Conservation (phyloP, 2,888 invertebrate species). For the Nemapogon koenigi region DNA sequence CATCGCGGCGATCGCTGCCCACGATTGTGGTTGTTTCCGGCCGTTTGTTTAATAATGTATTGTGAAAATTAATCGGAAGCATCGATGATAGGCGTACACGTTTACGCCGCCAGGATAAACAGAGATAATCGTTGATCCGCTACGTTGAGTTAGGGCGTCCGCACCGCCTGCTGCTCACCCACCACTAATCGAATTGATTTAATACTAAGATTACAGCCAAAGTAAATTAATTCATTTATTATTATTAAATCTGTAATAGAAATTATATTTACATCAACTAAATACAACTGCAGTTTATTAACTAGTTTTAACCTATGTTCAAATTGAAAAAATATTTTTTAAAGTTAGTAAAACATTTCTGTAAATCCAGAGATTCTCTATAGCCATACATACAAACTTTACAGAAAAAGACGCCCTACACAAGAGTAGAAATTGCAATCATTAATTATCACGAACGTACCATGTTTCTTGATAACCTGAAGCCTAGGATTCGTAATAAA, state of each 20-base stretch:
- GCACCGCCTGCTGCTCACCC: slow-evolving; percentile 23
- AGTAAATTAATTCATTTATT: slow-evolving; percentile 3
- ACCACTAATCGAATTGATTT: slow-evolving; percentile 4
- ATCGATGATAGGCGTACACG: slow-evolving; percentile 39
- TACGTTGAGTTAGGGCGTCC: slow-evolving; percentile 37
- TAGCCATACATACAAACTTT: too few species aligned
- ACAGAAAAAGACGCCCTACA: background rate
- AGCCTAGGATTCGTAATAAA: slow-evolving; percentile 9
- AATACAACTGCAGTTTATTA: too few species aligned
- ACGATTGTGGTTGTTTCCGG: slow-evolving; percentile 10
- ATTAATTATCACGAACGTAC: slow-evolving; percentile 4
- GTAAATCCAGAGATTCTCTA: too few species aligned
- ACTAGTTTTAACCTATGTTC: too few species aligned
- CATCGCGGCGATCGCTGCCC: slow-evolving; percentile 30
- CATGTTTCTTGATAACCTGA: slow-evolving; percentile 3
- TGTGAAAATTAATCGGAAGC: slow-evolving; percentile 42
- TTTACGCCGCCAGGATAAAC: slow-evolving; percentile 45
- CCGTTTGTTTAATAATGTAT: slow-evolving; percentile 28
- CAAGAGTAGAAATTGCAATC: background rate
- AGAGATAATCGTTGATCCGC: slow-evolving; percentile 37
- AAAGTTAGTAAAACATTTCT: too few species aligned
- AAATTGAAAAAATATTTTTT: too few species aligned
- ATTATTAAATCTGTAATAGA: too few species aligned
- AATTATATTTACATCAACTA: too few species aligned
- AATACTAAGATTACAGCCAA: background rate